Evolutionary conservation across 92 coral and sea anemone species (phyloP), one percentile per base, ranked within the genome.

Genomic region (Zoanthus solanderi): DNA sequence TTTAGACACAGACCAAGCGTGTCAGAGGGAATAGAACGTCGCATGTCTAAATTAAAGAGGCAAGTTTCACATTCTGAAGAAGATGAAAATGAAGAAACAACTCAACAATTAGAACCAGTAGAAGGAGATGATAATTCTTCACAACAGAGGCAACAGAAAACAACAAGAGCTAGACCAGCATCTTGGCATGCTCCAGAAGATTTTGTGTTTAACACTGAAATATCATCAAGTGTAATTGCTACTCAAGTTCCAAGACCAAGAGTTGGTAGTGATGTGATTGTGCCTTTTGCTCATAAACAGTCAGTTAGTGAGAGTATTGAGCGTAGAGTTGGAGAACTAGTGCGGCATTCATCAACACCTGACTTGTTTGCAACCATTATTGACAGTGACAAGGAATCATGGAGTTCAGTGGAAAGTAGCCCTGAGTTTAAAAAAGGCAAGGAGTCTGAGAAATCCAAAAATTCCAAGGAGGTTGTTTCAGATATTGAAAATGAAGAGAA

Each of bases 1-100:
- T 92, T 95, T 66, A 86, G 81, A 34, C 96, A 95, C 78, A 85
- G 94, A 82, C 87, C 93, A 52, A 93, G 94, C 83, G 87, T 95
- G 34, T 87, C 98, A 48, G 90, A 90, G 34, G 98, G 93, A 45
- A 93, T 95, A 79, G 98, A 93, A 76, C 96, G 89, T 48, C 95
- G 96, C 1, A 81, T 95, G 75, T 90, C 94, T 83, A 92, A 91
- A 87, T 88, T 95, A 72, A 84, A 91, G 34, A 92, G 90, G n/a
- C 92, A 86, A 75, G 84, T 79, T 37, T 91, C 94, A 30, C 56
- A 82, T n/a, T 88, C 94, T 15, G 98, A 95, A 68, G 91, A 83
- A 56, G 82, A 75, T 37, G 69, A 88, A 8, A 73, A 44, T 76
- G 83, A 76, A 17, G 86, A 91, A 71, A 89, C 69, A 10, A 83